Percentiles rank a stretch among this genome's conserved stretches.
These are phyloP conservation scores for Platorchestia sp. DNA, from an alignment of 1,140 invertebrate species.

Conservation along the genomic window DNA sequence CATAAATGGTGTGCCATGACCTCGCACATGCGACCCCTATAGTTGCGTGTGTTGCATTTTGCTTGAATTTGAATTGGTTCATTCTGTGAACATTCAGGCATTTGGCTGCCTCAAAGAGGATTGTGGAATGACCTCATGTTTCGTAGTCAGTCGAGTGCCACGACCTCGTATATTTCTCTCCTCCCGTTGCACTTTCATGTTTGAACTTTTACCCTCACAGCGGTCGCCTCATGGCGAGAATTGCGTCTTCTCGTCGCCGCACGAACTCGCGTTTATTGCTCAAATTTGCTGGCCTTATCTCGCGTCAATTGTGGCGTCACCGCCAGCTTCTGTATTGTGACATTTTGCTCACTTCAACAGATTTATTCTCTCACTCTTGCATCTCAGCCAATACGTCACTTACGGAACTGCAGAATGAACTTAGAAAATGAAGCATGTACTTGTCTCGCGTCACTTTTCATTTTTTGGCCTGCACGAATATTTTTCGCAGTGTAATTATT, in stretches of 20 bases:
- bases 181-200: neutral
- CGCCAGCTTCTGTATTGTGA: neutral
- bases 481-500: neutral
- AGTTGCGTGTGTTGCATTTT: too few relatives aligned
- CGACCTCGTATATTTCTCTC: neutral
- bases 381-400: neutral
- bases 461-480: neutral
- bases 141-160: neutral
- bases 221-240: neutral
- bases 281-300: neutral
- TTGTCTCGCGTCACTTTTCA: neutral
- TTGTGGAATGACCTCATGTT: neutral
- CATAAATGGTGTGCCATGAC: too few relatives aligned
- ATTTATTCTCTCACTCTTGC: neutral
- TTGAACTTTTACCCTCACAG: neutral
- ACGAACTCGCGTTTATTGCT: neutral
- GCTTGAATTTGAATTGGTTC: neutral
- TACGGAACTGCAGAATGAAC: neutral
- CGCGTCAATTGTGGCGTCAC: neutral
- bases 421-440: neutral
- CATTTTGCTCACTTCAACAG: neutral
- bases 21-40: neutral
- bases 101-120: neutral
- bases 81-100: neutral
- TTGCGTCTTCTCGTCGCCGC: neutral